Conservation (phyloP, 92 coral and sea anemone species). For the Metridium senile region DNA sequence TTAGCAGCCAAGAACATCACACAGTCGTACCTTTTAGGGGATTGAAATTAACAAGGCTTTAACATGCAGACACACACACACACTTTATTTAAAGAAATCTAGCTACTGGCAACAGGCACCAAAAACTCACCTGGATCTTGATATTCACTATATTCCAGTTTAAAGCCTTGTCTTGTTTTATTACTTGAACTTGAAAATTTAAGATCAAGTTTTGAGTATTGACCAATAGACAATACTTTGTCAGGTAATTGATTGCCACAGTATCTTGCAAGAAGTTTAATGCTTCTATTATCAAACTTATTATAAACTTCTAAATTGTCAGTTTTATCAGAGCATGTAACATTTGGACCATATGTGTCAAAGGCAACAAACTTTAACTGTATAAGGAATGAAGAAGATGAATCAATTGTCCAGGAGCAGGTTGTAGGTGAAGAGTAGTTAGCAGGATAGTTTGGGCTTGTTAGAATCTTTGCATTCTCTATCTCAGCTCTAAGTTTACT, state of each 20-base stretch:
- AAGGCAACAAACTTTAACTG: neutral
- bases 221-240: neutral
- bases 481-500: no score
- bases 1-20: neutral
- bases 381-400: neutral
- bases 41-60: no score
- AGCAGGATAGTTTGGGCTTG: neutral
- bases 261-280: neutral
- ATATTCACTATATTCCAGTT: neutral
- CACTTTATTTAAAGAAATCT: no score
- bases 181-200: neutral
- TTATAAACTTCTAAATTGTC: neutral
- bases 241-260: neutral
- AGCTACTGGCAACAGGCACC: no score
- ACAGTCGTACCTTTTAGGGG: no score
- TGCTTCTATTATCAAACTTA: no score
- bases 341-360: neutral
- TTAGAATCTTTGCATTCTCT: neutral
- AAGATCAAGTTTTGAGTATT: neutral
- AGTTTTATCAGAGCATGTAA: neutral
- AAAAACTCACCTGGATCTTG: no score
- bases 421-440: neutral
- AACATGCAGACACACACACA: neutral
- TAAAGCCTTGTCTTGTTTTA: neutral
- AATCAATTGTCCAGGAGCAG: neutral